Evolutionary conservation across 2,888 invertebrate species (phyloP).

Genomic region (Dryobota labecula): DNA sequence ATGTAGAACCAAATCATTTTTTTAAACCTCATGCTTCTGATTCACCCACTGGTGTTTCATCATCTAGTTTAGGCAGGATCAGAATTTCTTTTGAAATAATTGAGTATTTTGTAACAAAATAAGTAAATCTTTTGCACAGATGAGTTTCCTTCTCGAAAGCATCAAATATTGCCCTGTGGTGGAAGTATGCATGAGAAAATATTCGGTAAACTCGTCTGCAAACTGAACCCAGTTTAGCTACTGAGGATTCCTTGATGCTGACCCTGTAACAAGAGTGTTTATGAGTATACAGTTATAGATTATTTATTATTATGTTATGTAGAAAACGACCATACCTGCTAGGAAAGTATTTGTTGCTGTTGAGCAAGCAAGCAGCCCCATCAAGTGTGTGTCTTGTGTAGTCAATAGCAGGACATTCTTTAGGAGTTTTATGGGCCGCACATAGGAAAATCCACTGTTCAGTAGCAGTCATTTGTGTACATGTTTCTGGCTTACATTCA

Average conservation of each 20-base stretch:
- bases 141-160: conserved; percentile 99
- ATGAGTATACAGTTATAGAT: neutral
- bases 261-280: conserved; percentile 92
- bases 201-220: conserved; percentile 99
- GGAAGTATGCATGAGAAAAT: conserved; percentile 99
- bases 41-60: conserved; percentile 91
- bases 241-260: conserved; percentile 99
- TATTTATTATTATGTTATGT: neutral
- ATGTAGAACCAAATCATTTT: conserved; percentile 64
- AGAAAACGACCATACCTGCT: conserved; percentile 93
- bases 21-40: conserved; percentile 85
- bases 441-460: conserved; percentile 99
- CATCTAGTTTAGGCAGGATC: conserved; percentile 98
- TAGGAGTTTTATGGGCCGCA: conserved; percentile 99
- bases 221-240: conserved; percentile 99
- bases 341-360: conserved; percentile 99
- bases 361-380: conserved; percentile 99
- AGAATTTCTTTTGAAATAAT: conserved; percentile 99
- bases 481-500: conserved; percentile 99
- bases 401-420: conserved; percentile 99
- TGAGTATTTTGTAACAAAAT: conserved; percentile 99
- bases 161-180: conserved; percentile 99
- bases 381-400: conserved; percentile 99
- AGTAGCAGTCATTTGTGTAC: conserved; percentile 99
- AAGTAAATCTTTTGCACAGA: conserved; percentile 98